Percentiles rank a stretch among this genome's conserved stretches.
These are phyloP conservation scores for Oryctolagus cuniculus DNA, from an alignment of 2,113 vertebrate genomes.

Conservation along the genomic window mOryCun1.1 NC_091432.1:84162501-84163000, in stretches of 20 bases:
- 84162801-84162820: background rate
- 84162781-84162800: background rate
- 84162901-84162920: too few relatives aligned
- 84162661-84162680: background rate
- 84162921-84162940: too few relatives aligned
- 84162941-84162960: too few relatives aligned
- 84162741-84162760: background rate
- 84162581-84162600: accelerated
- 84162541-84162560: background rate
- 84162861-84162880: background rate
- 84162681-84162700: background rate
- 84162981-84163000: too few relatives aligned
- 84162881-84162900: too few relatives aligned
- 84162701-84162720: background rate
- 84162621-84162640: background rate
- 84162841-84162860: too few relatives aligned
- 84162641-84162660: background rate
- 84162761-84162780: background rate
- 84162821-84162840: accelerated
- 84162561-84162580: background rate
- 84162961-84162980: too few relatives aligned
- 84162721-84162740: background rate
- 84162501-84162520: background rate
- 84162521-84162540: background rate
- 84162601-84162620: accelerated